Evolutionary conservation across 2,797 vertebrate species (phyloP), one percentile per base, ranked within the genome.

Genomic region (Acestrorhynchus altus): DNA sequence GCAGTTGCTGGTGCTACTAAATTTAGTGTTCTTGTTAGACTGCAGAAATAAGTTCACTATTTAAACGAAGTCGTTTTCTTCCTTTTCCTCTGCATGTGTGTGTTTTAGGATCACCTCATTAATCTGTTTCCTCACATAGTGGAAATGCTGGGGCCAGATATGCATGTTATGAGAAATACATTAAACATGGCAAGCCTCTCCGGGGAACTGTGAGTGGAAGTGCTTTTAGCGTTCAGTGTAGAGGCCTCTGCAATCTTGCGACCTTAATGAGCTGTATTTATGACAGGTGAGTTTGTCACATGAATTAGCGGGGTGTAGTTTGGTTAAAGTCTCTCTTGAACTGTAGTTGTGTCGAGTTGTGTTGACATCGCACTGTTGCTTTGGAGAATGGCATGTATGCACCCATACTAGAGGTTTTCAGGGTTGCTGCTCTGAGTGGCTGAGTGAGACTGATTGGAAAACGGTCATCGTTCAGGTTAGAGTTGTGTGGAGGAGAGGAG

Each of bases 161-260:
- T 72, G 67, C 35, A 68, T 82, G 83, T 90, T 87, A 88, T 85
- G 68, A 83, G 75, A 83, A 88, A 90, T 88, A 83, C 84, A 91
- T 90, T 87, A 84, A 83, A 80, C 77, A 61, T n/a, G 56, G 78
- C 49, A 44, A 44, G 57, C 66, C 77, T 77, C 77, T 82, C 71
- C 24, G 76, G 82, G 70, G 74, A 49, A 76, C 83, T 54, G 57
- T 69, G 61, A 57, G 68, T 82, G 65, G 78, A 87, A 73, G 84
- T 56, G 68, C 40, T 72, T 52, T 65, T 72, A 65, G 42, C 42
- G 71, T 64, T 69, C 63, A 70, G 24, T 76, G 63, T 56, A 44
- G 56, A 39, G 26, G 64, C 60, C 54, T 69, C 60, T 44, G 70
- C 22, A 68, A 61, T 63, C 67, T n/a, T 83, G 69, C 82, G 80